Evolutionary conservation across 2,113 vertebrate species (phyloP).

Genomic region (Microcebus ravelobensis): DNA sequence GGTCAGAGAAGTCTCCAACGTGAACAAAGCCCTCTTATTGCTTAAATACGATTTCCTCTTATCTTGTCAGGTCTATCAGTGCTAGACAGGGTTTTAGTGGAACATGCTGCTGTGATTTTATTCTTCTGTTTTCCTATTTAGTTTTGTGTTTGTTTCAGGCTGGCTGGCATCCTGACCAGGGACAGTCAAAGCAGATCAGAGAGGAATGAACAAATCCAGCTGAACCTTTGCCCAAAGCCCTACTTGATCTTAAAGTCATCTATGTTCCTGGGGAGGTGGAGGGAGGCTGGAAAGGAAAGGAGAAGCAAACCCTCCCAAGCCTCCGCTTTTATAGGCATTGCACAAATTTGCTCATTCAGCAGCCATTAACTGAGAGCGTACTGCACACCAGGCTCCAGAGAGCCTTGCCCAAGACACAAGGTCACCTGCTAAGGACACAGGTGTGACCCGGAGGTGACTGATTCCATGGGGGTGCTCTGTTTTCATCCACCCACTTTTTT

Average conservation of each 20-base stretch:
- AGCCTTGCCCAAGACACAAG: neutral
- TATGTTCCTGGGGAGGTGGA: neutral
- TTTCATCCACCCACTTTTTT: neutral
- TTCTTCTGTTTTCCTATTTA: slow-evolving; percentile 60
- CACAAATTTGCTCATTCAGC: neutral
- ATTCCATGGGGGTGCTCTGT: neutral
- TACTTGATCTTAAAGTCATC: slow-evolving; percentile 41
- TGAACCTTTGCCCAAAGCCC: slow-evolving; percentile 49
- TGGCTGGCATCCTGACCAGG: slow-evolving; percentile 57
- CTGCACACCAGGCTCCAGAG: neutral
- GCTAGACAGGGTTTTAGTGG: slow-evolving; percentile 74
- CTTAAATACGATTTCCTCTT: slow-evolving; percentile 81
- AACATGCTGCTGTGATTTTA: slow-evolving; percentile 55
- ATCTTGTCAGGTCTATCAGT: slow-evolving; percentile 64
- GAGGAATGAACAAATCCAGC: slow-evolving; percentile 54
- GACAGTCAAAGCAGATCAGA: slow-evolving; percentile 64
- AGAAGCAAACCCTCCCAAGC: neutral
- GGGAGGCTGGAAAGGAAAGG: neutral
- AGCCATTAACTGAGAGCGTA: neutral
- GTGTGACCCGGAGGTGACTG: neutral
- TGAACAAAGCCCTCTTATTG: slow-evolving; percentile 80
- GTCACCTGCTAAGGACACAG: neutral
- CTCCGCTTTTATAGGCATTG: neutral
- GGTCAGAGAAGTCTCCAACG: slow-evolving; percentile 72
- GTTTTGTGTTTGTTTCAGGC: slow-evolving; percentile 58